A percentile compares a stretch with the other conserved stretches of the same genome.
Conservation (phyloP, 2,113 vertebrate species). For the Podocnemis expansa region DNA sequence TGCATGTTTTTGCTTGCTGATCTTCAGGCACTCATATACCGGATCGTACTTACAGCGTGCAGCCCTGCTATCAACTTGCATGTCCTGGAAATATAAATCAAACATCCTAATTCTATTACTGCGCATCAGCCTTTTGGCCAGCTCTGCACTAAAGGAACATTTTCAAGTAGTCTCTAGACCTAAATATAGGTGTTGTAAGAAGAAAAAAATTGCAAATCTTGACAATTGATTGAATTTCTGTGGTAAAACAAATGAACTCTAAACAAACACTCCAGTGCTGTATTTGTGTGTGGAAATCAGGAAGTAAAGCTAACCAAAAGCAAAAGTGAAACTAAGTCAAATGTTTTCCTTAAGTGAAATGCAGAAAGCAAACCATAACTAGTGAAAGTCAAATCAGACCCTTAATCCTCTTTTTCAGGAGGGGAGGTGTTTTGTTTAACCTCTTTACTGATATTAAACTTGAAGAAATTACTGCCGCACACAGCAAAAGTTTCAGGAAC, state of each 20-base stretch:
- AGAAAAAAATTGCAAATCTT: background rate
- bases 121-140: background rate
- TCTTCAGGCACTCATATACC: background rate
- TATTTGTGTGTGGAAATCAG: background rate
- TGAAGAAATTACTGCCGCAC: background rate
- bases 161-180: background rate
- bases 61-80: background rate
- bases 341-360: background rate
- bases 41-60: slow-evolving; percentile 11
- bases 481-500: background rate
- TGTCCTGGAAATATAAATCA: background rate
- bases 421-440: background rate
- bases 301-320: background rate
- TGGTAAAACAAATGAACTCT: rapidly evolving
- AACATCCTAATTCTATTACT: background rate
- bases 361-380: background rate
- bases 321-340: background rate
- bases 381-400: background rate
- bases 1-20: background rate
- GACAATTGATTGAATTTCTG: rapidly evolving
- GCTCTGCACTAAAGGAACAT: background rate
- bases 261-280: background rate
- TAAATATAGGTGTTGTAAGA: background rate
- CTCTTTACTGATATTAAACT: background rate
- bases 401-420: no score